Evolutionary conservation across 1,140 invertebrate genomes (phyloP).

Genomic region (Drosophila triauraria): DNA sequence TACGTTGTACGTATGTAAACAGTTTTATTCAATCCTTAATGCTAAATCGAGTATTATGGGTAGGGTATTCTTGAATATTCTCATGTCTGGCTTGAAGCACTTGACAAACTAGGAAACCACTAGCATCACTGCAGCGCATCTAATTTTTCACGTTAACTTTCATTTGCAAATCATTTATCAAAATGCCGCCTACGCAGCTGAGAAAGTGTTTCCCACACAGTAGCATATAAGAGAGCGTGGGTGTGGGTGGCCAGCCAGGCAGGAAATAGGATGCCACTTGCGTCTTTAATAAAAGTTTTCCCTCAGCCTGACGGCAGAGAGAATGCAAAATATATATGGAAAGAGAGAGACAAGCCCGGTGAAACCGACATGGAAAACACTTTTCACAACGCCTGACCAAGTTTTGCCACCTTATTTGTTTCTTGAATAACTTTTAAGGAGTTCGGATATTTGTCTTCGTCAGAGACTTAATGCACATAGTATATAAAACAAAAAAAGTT

Average conservation of each 20-base stretch:
- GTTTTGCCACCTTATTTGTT: conserved; percentile 20
- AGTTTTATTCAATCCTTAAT: no score
- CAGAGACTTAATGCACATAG: not conserved
- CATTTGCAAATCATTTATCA: conserved; percentile 62
- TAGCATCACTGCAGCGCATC: conserved; percentile 1
- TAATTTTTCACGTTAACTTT: conserved; percentile 39
- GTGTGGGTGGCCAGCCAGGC: not conserved
- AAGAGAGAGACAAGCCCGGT: not conserved
- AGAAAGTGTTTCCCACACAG: conserved; percentile 46
- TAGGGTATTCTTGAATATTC: not conserved
- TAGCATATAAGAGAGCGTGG: conserved; percentile 3
- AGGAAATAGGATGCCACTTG: conserved; percentile 32
- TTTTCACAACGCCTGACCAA: conserved; percentile 12
- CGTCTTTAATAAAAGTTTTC: conserved; percentile 39
- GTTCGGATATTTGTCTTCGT: not conserved
- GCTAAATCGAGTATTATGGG: not conserved
- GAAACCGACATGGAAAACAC: conserved; percentile 22
- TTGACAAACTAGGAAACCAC: conserved; percentile 4
- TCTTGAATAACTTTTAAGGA: conserved; percentile 14
- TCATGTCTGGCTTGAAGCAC: not conserved
- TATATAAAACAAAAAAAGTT: no score
- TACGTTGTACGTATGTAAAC: no score
- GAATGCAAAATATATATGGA: not conserved
- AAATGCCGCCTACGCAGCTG: conserved; percentile 31
- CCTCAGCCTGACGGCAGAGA: conserved; percentile 10